Evolutionary conservation across 1,140 invertebrate genomes (phyloP).

Genomic region (Proales similis): DNA sequence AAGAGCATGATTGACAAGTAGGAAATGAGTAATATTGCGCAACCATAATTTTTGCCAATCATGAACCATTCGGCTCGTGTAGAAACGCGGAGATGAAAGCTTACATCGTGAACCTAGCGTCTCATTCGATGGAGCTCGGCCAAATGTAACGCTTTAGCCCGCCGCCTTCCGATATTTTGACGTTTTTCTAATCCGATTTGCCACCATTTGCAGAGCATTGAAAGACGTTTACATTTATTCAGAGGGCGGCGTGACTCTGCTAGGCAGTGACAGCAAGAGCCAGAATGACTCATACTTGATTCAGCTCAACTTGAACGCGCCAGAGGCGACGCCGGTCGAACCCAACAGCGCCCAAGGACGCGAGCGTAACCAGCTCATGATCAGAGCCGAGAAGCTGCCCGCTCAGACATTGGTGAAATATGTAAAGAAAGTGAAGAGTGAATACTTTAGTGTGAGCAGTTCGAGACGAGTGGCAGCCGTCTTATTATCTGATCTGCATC

Average conservation of each 20-base stretch:
- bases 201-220: constrained; percentile 13
- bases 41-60: no score
- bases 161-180: no score
- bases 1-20: constrained; percentile 4
- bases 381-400: constrained; percentile 26
- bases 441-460: constrained; percentile 22
- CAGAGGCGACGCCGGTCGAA: no score
- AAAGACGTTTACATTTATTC: constrained; percentile 32
- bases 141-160: constrained; percentile 13
- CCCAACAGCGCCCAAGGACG: constrained; percentile 11
- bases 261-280: constrained; percentile 24
- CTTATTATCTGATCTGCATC: not conserved
- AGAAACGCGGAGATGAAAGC: constrained; percentile 35
- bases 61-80: no score
- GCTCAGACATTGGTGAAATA: constrained; percentile 16
- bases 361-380: constrained; percentile 25
- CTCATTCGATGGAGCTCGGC: constrained; percentile 21
- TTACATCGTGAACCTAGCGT: constrained; percentile 32
- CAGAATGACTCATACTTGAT: constrained; percentile 3
- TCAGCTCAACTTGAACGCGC: constrained; percentile 7
- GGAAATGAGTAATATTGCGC: no score
- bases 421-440: constrained; percentile 30
- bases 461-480: constrained; percentile 16
- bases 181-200: no score
- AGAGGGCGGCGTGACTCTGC: constrained; percentile 13